phyloP scores from a whole-genome alignment of 2,888 invertebrate genomes.

The Callyntrura guangdongensis region DNA sequence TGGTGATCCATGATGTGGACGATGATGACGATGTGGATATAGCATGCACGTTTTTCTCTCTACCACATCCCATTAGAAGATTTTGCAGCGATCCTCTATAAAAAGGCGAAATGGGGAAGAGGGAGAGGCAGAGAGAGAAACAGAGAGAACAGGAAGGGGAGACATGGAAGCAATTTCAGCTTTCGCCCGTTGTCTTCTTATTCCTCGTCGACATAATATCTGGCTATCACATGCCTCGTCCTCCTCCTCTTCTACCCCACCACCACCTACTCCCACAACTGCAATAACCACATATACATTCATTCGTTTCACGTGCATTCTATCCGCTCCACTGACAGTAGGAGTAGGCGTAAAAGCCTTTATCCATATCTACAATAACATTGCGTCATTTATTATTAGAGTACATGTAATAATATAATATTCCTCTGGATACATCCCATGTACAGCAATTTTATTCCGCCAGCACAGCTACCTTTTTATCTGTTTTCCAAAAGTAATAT shows the following conservation, averaged over 20 bases:
- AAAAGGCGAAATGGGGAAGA: constrained; percentile 22
- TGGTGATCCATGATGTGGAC: not conserved
- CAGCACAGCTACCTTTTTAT: constrained; percentile 24
- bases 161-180: constrained; percentile 16
- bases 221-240: constrained; percentile 38
- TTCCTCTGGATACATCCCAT: not conserved
- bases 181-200: constrained; percentile 18
- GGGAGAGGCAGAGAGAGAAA: not conserved
- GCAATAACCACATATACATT: constrained; percentile 15
- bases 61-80: constrained; percentile 34
- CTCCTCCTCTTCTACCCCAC: not conserved
- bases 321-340: not conserved
- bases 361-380: constrained; percentile 36
- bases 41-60: constrained; percentile 38
- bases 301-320: constrained; percentile 49
- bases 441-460: not conserved
- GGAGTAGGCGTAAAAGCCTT: not conserved
- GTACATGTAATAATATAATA: not conserved
- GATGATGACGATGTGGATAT: constrained; percentile 28
- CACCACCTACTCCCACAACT: constrained; percentile 9
- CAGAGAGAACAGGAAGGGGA: not conserved
- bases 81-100: constrained; percentile 35
- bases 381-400: not conserved
- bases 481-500: constrained; percentile 10
- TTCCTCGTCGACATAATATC: constrained; percentile 3